These are phyloP conservation scores for Timema cristinae DNA, from an alignment of 2,888 invertebrate genomes.

Conservation along the genomic window DNA sequence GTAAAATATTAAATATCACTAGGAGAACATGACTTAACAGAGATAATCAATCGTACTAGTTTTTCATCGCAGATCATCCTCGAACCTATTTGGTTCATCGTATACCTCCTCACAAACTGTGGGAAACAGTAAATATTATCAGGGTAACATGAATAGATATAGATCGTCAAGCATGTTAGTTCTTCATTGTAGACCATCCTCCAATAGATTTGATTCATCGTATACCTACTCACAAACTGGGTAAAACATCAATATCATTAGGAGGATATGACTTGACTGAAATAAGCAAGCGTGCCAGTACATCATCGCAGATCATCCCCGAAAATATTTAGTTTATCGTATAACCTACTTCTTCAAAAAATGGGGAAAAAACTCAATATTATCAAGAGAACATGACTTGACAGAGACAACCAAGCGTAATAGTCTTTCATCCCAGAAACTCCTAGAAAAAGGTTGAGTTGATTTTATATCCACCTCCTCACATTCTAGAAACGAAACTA, in stretches of 20 bases:
- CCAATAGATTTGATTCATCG: neutral
- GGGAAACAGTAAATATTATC: slow-evolving; percentile 21
- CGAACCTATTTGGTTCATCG: slow-evolving; percentile 71
- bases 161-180: too few species aligned
- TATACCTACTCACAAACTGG: slow-evolving; percentile 65
- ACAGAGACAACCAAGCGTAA: too few species aligned
- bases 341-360: slow-evolving; percentile 69
- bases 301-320: slow-evolving; percentile 58
- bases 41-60: slow-evolving; percentile 44
- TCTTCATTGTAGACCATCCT: slow-evolving; percentile 46
- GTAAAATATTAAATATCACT: slow-evolving; percentile 31
- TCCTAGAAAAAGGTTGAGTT: slow-evolving; percentile 67
- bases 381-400: too few species aligned
- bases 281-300: too few species aligned
- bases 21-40: too few species aligned
- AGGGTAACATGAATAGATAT: too few species aligned
- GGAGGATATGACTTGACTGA: too few species aligned
- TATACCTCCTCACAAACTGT: slow-evolving; percentile 81
- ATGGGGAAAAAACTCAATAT: slow-evolving; percentile 44
- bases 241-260: slow-evolving; percentile 23
- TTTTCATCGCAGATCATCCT: slow-evolving; percentile 64
- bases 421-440: slow-evolving; percentile 46
- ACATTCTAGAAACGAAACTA: slow-evolving; percentile 2
- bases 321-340: slow-evolving; percentile 71
- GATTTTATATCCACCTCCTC: slow-evolving; percentile 70